Conservation (phyloP, 2,113 vertebrate genomes). For the Benitochromis conjunctus region DNA sequence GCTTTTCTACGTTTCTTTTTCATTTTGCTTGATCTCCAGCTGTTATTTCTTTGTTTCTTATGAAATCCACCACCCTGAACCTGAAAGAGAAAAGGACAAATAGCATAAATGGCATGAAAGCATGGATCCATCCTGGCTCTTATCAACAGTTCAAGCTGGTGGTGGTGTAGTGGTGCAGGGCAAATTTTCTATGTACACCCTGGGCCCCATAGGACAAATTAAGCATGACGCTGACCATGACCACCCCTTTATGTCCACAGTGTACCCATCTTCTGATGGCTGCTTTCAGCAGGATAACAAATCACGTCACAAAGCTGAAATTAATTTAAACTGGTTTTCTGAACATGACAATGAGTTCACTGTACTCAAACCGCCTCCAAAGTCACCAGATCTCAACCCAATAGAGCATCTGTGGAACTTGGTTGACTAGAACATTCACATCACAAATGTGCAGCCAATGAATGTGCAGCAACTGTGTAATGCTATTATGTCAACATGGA, state of each 20-base stretch:
- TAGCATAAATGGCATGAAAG: not conserved
- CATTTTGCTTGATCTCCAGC: constrained; percentile 44
- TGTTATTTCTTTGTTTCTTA: constrained; percentile 72
- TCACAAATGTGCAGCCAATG: not conserved
- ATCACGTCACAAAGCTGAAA: not conserved
- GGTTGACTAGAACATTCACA: not conserved
- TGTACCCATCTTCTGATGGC: not conserved
- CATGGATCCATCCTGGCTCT: not conserved
- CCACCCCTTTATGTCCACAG: not conserved
- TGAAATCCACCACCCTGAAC: constrained; percentile 53
- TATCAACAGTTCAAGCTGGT: not conserved
- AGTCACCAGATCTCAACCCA: not conserved
- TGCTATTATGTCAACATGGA: not conserved
- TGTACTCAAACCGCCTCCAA: not conserved
- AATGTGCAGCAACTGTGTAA: not conserved
- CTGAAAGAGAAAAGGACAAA: constrained; percentile 39
- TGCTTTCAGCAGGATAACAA: not conserved
- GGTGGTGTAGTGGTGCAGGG: not conserved
- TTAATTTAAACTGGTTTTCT: not conserved
- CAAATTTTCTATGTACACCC: not conserved
- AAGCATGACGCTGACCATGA: not conserved
- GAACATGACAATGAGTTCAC: not conserved
- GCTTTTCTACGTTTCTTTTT: constrained; percentile 44
- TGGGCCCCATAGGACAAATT: not conserved
- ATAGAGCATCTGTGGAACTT: not conserved